Evolutionary conservation across 2,888 invertebrate species (phyloP), one percentile per base, ranked within the genome.

Genomic region (Candidula unifasciata): DNA sequence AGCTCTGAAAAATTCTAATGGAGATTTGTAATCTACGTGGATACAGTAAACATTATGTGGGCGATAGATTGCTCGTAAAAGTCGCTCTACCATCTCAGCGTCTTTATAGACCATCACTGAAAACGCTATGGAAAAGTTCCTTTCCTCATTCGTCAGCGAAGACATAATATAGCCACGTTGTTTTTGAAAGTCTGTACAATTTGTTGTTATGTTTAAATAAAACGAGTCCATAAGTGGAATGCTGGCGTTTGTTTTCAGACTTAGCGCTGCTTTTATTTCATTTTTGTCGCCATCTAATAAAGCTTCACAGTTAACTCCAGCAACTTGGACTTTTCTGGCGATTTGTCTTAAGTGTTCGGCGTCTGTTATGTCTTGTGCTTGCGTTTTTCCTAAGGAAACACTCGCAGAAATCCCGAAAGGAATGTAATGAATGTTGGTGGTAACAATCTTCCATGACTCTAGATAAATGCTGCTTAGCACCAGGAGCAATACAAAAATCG

Each of bases 41-140:
- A 83, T 78, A 60, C 83, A 83, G 78, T 83, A 83, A 30, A 35
- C 33, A 27, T 83, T 83, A 68, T 83, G 83, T 8, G 83, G 83
- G 10, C 83, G 37, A 33, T 82, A 82, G 8, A 82, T 71, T 1
- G 66, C 30, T 27, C 82, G 30, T 6, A 82, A 44, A 8, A 83
- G n/a, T n/a, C n/a, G n/a, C n/a, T n/a, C n/a, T n/a, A n/a, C n/a
- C n/a, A n/a, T n/a, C n/a, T n/a, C n/a, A 69, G 1, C n/a, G 33
- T 83, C 77, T 33, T 68, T 83, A 37, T 64, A 83, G 10, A n/a
- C 77, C 3, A 83, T 18, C 10, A 83, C 6, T n/a, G 83, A 83
- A 54, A 69, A 83, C 5, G 83, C 83, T 16, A 83, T 16, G 0
- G 83, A 78, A 35, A 83, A 83, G 18, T 83, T 18, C 54, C 35